phyloP scores from a whole-genome alignment of 92 coral and sea anemone genomes.

The Paragorgia papillata region DNA sequence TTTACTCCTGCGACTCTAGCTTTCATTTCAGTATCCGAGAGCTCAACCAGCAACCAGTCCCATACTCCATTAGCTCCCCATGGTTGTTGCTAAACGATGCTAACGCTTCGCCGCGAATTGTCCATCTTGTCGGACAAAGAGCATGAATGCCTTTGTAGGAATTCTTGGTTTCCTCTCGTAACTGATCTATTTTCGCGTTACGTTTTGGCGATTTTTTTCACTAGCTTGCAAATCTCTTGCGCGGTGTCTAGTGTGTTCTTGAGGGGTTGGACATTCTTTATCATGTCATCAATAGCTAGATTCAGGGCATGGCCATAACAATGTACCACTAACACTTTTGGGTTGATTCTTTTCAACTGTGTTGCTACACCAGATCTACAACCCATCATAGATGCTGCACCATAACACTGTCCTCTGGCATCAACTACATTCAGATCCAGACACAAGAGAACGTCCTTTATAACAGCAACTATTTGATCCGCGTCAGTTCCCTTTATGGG shows the following conservation, averaged over 20 bases:
- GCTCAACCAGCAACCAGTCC: constrained; percentile 51
- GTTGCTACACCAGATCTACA: constrained; percentile 53
- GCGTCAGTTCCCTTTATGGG: constrained; percentile 48
- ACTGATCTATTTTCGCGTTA: constrained; percentile 53
- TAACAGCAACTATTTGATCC: constrained; percentile 39
- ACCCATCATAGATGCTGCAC: constrained; percentile 61
- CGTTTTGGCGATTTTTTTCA: constrained; percentile 50
- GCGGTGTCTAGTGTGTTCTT: constrained; percentile 60
- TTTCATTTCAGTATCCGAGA: constrained; percentile 58
- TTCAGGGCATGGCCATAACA: constrained; percentile 59
- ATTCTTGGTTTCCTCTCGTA: constrained; percentile 50
- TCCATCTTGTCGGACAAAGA: constrained; percentile 64
- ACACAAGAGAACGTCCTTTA: constrained; percentile 35
- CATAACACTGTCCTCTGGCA: constrained; percentile 62
- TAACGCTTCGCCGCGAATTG: constrained; percentile 61
- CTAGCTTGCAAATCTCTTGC: constrained; percentile 54
- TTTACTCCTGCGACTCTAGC: constrained; percentile 45
- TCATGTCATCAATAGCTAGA: constrained; percentile 55
- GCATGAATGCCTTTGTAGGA: constrained; percentile 59
- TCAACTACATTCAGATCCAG: constrained; percentile 41
- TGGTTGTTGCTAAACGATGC: constrained; percentile 57
- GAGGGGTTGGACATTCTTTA: constrained; percentile 44
- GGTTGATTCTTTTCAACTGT: constrained; percentile 54
- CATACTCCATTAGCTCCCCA: constrained; percentile 57
- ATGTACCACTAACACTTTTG: constrained; percentile 54